Evolutionary conservation across 2,113 vertebrate genomes (phyloP).

Genomic region (Cairina moschata): DNA sequence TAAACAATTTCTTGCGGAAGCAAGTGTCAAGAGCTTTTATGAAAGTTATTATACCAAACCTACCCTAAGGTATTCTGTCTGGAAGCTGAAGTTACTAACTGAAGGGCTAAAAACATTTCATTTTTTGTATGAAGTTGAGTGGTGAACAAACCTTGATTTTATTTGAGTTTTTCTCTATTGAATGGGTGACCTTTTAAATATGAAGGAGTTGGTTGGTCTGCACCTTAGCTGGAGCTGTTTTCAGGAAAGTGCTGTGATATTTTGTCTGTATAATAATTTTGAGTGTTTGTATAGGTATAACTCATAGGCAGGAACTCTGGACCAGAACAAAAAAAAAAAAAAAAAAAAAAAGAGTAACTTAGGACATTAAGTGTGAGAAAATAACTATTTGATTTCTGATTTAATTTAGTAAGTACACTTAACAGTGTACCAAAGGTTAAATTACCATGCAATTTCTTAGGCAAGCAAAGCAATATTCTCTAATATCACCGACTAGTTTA

Average conservation of each 20-base stretch:
- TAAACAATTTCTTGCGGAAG: background rate
- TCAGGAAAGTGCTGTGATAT: background rate
- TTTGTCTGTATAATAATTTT: slow-evolving; percentile 11
- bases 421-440: slow-evolving; percentile 1
- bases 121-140: background rate
- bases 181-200: slow-evolving; percentile 32
- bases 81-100: background rate
- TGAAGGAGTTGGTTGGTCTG: background rate
- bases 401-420: background rate
- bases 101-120: background rate
- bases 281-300: slow-evolving; percentile 1
- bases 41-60: background rate
- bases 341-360: background rate
- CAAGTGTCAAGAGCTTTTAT: background rate
- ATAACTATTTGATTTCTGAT: background rate
- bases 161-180: background rate
- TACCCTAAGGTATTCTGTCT: background rate
- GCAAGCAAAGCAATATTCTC: background rate
- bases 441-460: slow-evolving; percentile 3
- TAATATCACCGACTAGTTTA: background rate
- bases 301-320: background rate
- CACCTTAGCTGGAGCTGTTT: background rate
- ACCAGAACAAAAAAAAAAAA: background rate
- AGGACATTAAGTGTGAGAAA: background rate
- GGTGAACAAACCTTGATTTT: background rate